phyloP scores from a whole-genome alignment of 2,888 invertebrate species.

The Hyposoter didymator region DNA sequence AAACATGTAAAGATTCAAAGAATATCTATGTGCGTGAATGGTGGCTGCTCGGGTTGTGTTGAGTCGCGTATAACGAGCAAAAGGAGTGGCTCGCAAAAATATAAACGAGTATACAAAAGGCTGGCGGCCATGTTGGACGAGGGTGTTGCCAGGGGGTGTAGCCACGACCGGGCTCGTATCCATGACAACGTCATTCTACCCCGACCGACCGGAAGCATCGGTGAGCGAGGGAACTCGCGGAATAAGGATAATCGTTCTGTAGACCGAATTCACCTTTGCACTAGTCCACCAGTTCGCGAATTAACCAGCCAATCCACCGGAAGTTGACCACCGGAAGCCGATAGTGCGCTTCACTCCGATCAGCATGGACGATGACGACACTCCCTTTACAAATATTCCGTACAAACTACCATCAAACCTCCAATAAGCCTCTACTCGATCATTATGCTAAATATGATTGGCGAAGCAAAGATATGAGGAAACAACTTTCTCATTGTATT shows the following conservation, averaged over 20 bases:
- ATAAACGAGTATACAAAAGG: conserved; percentile 59
- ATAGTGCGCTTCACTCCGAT: conserved; percentile 39
- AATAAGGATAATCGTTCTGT: conserved; percentile 21
- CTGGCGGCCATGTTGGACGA: conserved; percentile 76
- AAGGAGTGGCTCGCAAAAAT: conserved; percentile 62
- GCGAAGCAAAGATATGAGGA: background rate
- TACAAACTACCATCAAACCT: conserved; percentile 7
- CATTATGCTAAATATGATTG: conserved; percentile 42
- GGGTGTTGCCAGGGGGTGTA: conserved; percentile 79
- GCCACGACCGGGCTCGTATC: conserved; percentile 72
- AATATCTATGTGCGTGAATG: conserved; percentile 52
- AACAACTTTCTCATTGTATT: conserved; percentile 4
- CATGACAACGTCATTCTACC: conserved; percentile 79
- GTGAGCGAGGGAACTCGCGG: conserved; percentile 67
- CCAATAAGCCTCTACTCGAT: conserved; percentile 33
- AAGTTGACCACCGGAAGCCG: conserved; percentile 57
- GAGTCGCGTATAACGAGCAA: conserved; percentile 40
- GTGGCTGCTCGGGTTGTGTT: conserved; percentile 36
- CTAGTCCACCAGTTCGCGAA: conserved; percentile 6
- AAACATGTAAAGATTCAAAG: conserved; percentile 53
- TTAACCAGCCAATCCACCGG: conserved; percentile 36
- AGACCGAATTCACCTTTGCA: background rate
- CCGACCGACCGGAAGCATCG: conserved; percentile 66
- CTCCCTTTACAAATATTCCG: conserved; percentile 19
- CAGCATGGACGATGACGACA: conserved; percentile 44